Conservation (phyloP, 1,140 invertebrate species). For the Ips typographus region DNA sequence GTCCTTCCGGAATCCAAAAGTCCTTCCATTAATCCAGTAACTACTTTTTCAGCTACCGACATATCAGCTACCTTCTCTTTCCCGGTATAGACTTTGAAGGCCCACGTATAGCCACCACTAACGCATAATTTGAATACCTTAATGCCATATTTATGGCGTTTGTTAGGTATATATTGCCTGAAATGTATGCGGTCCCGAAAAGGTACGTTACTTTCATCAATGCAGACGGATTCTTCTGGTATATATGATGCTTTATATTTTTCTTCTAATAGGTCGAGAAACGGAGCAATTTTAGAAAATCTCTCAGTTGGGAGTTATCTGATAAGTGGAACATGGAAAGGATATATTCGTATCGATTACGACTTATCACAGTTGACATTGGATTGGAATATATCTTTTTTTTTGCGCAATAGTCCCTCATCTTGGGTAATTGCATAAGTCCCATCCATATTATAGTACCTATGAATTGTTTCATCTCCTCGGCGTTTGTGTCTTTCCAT, state of each 20-base stretch:
- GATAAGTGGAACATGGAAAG: conserved; percentile 6
- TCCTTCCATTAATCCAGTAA: conserved; percentile 11
- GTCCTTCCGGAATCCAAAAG: conserved; percentile 21
- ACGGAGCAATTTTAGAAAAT: conserved; percentile 3
- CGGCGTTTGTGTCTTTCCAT: not conserved
- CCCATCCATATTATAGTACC: conserved; percentile 5
- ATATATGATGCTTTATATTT: not conserved
- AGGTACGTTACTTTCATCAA: conserved; percentile 28
- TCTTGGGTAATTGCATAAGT: not conserved
- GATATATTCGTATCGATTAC: conserved; percentile 11
- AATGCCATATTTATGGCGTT: conserved; percentile 38
- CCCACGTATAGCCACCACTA: conserved; percentile 12
- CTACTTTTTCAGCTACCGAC: conserved; percentile 16
- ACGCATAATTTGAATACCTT: conserved; percentile 50
- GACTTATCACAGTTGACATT: conserved; percentile 3
- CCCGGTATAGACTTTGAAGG: conserved; percentile 46
- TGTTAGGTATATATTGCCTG: conserved; percentile 21
- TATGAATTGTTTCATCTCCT: not conserved
- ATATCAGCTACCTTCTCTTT: conserved; percentile 22
- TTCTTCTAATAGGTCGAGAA: not conserved
- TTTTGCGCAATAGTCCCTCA: not conserved
- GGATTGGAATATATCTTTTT: conserved; percentile 2
- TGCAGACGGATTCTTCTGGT: conserved; percentile 16
- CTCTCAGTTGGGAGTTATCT: not conserved
- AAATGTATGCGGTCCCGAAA: conserved; percentile 25